phyloP scores from a whole-genome alignment of 92 coral and sea anemone genomes.

The Siderastrea siderea region DNA sequence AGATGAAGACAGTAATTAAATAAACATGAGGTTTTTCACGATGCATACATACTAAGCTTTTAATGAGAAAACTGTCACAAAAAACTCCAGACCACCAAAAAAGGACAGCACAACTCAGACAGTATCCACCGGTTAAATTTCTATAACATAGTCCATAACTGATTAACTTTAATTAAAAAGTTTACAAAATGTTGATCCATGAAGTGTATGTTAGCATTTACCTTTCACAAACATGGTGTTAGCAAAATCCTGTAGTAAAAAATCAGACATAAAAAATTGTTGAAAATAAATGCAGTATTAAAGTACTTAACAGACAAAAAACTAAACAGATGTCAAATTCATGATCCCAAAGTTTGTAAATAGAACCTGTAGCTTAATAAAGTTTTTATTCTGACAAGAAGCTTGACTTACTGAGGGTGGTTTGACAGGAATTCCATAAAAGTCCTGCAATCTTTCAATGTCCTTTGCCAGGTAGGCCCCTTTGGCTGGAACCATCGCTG shows the following conservation, averaged over 20 bases:
- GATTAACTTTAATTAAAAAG: background rate
- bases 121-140: too few relatives aligned
- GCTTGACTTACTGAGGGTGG: slow-evolving; percentile 72
- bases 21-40: too few relatives aligned
- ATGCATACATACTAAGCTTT: too few relatives aligned
- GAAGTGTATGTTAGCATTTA: background rate
- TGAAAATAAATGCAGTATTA: background rate
- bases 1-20: background rate
- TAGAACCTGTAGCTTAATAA: too few relatives aligned
- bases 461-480: slow-evolving; percentile 75
- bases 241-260: slow-evolving; percentile 49
- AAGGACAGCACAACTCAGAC: too few relatives aligned
- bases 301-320: background rate
- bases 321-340: too few relatives aligned
- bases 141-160: background rate
- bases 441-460: slow-evolving; percentile 66
- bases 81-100: too few relatives aligned
- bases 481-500: slow-evolving; percentile 83
- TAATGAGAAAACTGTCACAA: too few relatives aligned
- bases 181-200: background rate
- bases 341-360: too few relatives aligned
- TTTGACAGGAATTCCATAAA: slow-evolving; percentile 74
- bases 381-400: too few relatives aligned
- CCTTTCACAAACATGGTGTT: slow-evolving; percentile 60
- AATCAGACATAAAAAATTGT: background rate